A percentile compares a stretch with the other conserved stretches of the same genome.
Conservation (phyloP, 1,140 invertebrate species). For the Drosophila eugracilis region DNA sequence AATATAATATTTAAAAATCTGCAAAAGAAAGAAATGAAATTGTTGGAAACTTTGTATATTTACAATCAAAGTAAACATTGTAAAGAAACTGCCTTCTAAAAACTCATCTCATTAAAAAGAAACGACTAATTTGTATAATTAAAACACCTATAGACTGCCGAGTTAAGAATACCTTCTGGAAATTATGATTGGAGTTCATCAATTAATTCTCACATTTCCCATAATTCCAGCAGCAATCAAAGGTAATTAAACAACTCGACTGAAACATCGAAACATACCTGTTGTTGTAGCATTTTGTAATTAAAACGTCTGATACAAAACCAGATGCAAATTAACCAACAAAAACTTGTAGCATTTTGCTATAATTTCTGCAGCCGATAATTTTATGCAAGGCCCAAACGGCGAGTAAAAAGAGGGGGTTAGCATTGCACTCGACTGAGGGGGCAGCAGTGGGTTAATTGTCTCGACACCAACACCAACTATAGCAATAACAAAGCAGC, state of each 20-base stretch:
- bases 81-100: background rate
- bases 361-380: constrained; percentile 56
- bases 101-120: background rate
- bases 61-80: background rate
- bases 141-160: background rate
- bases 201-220: constrained; percentile 27
- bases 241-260: constrained; percentile 47
- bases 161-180: background rate
- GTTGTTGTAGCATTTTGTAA: constrained; percentile 53
- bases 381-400: constrained; percentile 56
- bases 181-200: constrained; percentile 32
- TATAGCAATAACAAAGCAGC: constrained; percentile 9
- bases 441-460: constrained; percentile 28
- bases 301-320: constrained; percentile 58
- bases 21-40: background rate
- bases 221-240: constrained; percentile 33
- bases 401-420: constrained; percentile 3
- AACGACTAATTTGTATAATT: background rate
- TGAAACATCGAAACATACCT: constrained; percentile 52
- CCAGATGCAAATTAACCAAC: constrained; percentile 56
- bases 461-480: constrained; percentile 24
- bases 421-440: constrained; percentile 13
- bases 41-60: background rate
- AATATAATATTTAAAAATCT: too few relatives aligned
- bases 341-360: constrained; percentile 65